These are phyloP conservation scores for Eupithecia exiguata DNA, from an alignment of 2,888 invertebrate species.

Conservation along the genomic window DNA sequence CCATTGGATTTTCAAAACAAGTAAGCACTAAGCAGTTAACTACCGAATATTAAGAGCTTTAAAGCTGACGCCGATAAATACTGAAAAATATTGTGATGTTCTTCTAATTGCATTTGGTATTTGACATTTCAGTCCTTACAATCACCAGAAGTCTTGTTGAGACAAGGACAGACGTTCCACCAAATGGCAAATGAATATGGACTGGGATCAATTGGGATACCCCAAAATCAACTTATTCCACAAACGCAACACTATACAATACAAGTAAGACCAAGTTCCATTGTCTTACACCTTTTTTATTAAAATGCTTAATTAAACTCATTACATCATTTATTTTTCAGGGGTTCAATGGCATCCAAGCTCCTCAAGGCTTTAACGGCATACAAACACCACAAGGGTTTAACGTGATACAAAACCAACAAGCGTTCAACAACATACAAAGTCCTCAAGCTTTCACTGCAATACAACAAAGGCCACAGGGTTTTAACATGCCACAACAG, in stretches of 20 bases:
- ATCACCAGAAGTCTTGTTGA: conserved; percentile 71
- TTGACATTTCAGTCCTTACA: conserved; percentile 51
- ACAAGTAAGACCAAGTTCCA: conserved; percentile 54
- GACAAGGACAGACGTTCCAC: conserved; percentile 66
- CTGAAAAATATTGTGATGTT: neutral
- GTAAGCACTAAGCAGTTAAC: conserved; percentile 53
- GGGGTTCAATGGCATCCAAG: conserved; percentile 26
- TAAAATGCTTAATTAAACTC: neutral
- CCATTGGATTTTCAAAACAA: conserved; percentile 74
- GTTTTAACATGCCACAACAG: conserved; percentile 42
- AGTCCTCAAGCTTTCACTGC: conserved; percentile 29
- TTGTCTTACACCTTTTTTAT: neutral
- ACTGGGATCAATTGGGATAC: conserved; percentile 71
- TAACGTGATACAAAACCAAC: conserved; percentile 19
- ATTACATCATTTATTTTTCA: conserved; percentile 11
- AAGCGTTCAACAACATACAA: conserved; percentile 28
- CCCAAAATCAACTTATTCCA: conserved; percentile 68
- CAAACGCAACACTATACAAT: conserved; percentile 68
- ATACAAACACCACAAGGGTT: conserved; percentile 17
- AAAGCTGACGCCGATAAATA: neutral
- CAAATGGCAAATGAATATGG: conserved; percentile 75
- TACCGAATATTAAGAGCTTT: neutral
- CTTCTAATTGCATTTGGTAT: neutral
- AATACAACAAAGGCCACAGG: conserved; percentile 47
- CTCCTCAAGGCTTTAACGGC: conserved; percentile 22